Base-by-base conservation (phyloP, 2,888 invertebrate genomes). In the Caenorhabditis macrosperma region DNA sequence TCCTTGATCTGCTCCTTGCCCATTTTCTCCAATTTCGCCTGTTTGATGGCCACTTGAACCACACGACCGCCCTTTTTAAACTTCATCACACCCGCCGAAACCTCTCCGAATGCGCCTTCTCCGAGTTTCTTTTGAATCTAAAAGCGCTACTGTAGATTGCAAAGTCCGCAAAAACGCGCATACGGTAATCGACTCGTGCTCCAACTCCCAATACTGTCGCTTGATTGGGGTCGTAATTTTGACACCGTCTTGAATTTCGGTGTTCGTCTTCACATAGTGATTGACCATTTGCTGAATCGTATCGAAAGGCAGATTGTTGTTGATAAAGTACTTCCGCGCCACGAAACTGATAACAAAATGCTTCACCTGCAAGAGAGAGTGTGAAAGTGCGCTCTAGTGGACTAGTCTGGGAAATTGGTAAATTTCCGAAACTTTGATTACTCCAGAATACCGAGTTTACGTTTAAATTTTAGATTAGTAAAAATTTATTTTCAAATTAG, bases 81-180 rank as follows among this genome's bases (percentile, higher is more conserved):
- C 17, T 64, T 74, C 63, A 75, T 46, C 1, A 9, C 6, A 26
- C 74, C 79, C 30, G 54, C 59, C 6, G 59, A 63, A 9, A 87
- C 87, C 60, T 88, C 87, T 17, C 88, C 88, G 64, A 87, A 88
- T 24, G 87, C 87, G 15, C 88, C 85, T 64, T 87, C 87, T 24
- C 88, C 88, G 48, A 87, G 66, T 57, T 87, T 87, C 71, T 83
- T 87, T 4, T 63, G 57, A 15, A 80, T 61, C 22, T 44, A 20
- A 38, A 38, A 38, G 33, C 5, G 9, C n/a, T n/a, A n/a, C n/a
- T n/a, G n/a, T n/a, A n/a, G n/a, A n/a, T n/a, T n/a, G n/a, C n/a
- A n/a, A n/a, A n/a, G n/a, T n/a, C n/a, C n/a, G n/a, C n/a, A n/a
- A n/a, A n/a, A n/a, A n/a, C n/a, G n/a, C n/a, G n/a, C 44, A 5